Evolutionary conservation across 2,888 invertebrate genomes (phyloP), one percentile per base, ranked within the genome.

Genomic region (Spisula solida): DNA sequence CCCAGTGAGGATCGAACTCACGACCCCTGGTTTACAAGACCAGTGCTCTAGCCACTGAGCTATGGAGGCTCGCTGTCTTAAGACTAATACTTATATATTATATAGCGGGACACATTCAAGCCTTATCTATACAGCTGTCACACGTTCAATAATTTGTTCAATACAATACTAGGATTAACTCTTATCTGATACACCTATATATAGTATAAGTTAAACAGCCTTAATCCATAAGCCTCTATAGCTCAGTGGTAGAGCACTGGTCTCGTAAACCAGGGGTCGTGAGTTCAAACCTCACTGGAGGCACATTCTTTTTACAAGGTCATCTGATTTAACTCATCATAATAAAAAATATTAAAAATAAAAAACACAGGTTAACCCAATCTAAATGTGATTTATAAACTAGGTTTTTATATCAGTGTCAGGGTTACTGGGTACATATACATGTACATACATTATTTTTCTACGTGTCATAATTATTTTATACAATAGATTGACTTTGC

Each of bases 251-350:
- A 92, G 92, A 92, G 92, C 93, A 93, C 93, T 93, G 93, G 93
- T 93, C 93, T 93, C 93, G 90, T 91, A 92, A 93, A 92, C 93
- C 92, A 93, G 91, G 93, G 93, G 92, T 93, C 93, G 90, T 91
- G 93, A 93, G 92, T 92, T 92, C 91, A 90, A 92, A 81, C 88
- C 92, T 92, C 92, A 92, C 89, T 92, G 92, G 90, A 90, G 92
- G 92, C 92, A 92, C 29, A 8, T 41, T n/a, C 25, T 25, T 12
- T 34, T 82, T 86, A 41, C 41, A 41, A 41, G 41, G 8, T 41
- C 2, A 81, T 81, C 18, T 41, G 31, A 55, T 56, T 81, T 10
- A 29, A 29, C 56, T 29, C 60, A 66, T 66, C 2, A 66, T 25
- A 25, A 51, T 5, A 51, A n/a, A 51, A 51, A 12, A 51, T 51